phyloP scores from a whole-genome alignment of 2,888 invertebrate genomes.

The Megastigmus dorsalis region DNA sequence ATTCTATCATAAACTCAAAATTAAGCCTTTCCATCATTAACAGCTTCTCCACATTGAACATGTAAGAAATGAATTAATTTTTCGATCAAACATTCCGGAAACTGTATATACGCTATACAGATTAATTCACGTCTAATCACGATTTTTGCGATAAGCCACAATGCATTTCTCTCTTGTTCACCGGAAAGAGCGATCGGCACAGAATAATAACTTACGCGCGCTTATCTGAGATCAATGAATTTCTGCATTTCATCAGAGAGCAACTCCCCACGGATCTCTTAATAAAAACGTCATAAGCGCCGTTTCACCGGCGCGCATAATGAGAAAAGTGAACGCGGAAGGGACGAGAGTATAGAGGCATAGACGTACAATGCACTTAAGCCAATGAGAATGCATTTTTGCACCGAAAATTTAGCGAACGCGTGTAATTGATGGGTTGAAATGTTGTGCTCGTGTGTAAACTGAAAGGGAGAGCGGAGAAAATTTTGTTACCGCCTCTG shows the following conservation, averaged over 20 bases:
- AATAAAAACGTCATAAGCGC: constrained; percentile 8
- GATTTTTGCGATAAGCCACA: neutral
- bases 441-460: neutral
- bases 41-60: too few relatives aligned
- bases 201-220: neutral
- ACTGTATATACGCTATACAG: too few relatives aligned
- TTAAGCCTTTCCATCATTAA: too few relatives aligned
- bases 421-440: constrained; percentile 21
- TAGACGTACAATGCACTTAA: neutral
- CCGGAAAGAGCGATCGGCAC: too few relatives aligned
- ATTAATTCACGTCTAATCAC: neutral
- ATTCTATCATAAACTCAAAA: too few relatives aligned
- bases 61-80: too few relatives aligned
- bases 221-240: neutral
- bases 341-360: too few relatives aligned
- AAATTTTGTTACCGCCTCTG: neutral
- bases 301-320: constrained; percentile 8
- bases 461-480: neutral
- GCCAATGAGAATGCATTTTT: neutral
- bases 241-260: constrained; percentile 4
- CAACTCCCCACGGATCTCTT: neutral
- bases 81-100: too few relatives aligned
- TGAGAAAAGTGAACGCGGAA: constrained; percentile 26
- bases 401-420: neutral
- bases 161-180: too few relatives aligned